Percentiles rank a stretch among this genome's conserved stretches.
phyloP scores from a whole-genome alignment of 2,797 vertebrate genomes.

The Mus spretus region DNA sequence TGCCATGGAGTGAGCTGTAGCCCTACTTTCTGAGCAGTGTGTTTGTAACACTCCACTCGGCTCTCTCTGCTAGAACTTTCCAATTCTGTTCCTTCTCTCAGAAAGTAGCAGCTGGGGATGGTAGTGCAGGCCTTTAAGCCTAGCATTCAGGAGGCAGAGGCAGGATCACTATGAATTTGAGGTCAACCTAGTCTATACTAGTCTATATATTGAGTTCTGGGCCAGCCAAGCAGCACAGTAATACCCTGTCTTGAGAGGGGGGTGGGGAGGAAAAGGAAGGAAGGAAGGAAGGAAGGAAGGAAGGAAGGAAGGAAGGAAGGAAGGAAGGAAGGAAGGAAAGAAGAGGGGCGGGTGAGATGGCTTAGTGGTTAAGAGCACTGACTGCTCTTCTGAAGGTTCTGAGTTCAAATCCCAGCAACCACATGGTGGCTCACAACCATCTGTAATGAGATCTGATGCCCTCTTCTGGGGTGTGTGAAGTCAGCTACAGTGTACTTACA shows the following conservation, averaged over 20 bases:
- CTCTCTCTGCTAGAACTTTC: constrained; percentile 43
- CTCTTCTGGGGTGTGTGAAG: too few species aligned
- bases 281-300: rapidly evolving
- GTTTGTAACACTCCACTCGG: neutral
- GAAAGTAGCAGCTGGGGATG: neutral
- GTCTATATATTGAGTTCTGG: neutral
- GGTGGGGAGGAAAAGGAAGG: rapidly evolving
- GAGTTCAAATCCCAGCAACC: too few species aligned
- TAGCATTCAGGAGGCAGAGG: neutral
- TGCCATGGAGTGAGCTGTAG: neutral
- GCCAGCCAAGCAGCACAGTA: neutral
- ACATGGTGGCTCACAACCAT: too few species aligned
- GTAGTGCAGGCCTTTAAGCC: neutral
- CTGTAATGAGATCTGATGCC: too few species aligned
- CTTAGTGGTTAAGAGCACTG: too few species aligned
- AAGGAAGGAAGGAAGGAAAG: rapidly evolving
- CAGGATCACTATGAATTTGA: neutral
- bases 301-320: neutral
- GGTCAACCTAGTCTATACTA: neutral
- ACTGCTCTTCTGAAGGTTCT: too few species aligned
- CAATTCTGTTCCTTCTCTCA: constrained; percentile 12
- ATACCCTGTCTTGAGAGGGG: neutral
- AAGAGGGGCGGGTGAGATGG: neutral
- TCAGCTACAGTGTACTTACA: too few species aligned
- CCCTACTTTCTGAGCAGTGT: neutral